Evolutionary conservation across 2,113 vertebrate genomes (phyloP).

Genomic region (Archocentrus centrarchus): DNA sequence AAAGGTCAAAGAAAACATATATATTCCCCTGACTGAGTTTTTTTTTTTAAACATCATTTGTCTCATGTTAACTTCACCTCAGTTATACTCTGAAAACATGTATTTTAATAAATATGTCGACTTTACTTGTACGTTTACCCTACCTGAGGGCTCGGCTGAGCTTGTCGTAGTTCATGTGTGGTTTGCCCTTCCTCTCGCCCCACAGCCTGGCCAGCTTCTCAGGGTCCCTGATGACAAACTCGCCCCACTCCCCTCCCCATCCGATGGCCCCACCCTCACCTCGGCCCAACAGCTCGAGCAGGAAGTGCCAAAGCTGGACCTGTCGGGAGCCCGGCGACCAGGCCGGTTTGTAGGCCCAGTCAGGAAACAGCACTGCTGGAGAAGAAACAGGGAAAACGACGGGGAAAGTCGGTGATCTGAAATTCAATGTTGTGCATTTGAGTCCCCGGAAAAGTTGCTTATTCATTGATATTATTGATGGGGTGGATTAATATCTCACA

Average conservation of each 20-base stretch:
- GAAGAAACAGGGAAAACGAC: neutral
- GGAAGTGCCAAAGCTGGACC: slow-evolving; percentile 86
- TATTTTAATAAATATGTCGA: too few species aligned
- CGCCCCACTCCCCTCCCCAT: slow-evolving; percentile 84
- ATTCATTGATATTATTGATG: neutral
- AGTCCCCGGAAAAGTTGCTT: neutral
- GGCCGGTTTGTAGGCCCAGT: slow-evolving; percentile 84
- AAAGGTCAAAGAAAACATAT: too few species aligned
- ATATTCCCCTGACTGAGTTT: too few species aligned
- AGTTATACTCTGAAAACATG: neutral
- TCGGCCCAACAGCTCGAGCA: slow-evolving; percentile 80
- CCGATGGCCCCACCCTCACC: slow-evolving; percentile 78
- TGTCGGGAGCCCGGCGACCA: slow-evolving; percentile 83
- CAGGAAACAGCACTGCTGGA: slow-evolving; percentile 80
- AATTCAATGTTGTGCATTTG: neutral
- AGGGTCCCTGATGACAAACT: slow-evolving; percentile 84
- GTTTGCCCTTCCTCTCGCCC: slow-evolving; percentile 86
- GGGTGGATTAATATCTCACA: neutral
- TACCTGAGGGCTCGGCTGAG: slow-evolving; percentile 85
- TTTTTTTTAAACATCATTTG: neutral
- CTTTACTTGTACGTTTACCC: neutral
- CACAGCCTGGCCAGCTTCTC: slow-evolving; percentile 82
- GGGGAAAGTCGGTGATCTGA: neutral
- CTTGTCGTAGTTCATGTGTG: slow-evolving; percentile 87
- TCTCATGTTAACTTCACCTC: neutral